These are phyloP conservation scores for Eumaeus atala DNA, from an alignment of 1,140 invertebrate species.

Conservation along the genomic window DNA sequence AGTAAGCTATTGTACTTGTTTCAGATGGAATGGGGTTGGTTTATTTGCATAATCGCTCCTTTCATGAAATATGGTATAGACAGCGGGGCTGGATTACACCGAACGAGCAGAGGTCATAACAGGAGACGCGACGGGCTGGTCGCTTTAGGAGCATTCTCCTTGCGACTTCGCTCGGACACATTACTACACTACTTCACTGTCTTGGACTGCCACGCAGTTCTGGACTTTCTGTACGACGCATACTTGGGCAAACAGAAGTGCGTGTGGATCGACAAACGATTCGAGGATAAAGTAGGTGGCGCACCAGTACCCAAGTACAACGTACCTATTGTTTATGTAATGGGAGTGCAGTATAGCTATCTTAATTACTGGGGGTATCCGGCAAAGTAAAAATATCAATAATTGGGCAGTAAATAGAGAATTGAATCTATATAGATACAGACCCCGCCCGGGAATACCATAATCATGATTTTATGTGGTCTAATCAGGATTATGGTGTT, in stretches of 20 bases:
- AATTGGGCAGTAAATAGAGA: too few species aligned
- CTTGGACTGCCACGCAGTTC: constrained; percentile 30
- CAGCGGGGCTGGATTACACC: constrained; percentile 30
- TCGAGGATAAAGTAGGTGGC: constrained; percentile 22
- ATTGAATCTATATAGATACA: too few species aligned
- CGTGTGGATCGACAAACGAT: constrained; percentile 31
- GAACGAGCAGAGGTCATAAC: constrained; percentile 10
- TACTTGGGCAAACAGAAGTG: constrained; percentile 25
- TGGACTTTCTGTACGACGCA: constrained; percentile 35
- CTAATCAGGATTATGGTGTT: too few species aligned
- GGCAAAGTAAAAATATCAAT: too few species aligned
- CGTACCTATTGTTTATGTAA: neutral
- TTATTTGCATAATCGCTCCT: constrained; percentile 28
- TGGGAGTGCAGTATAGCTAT: too few species aligned
- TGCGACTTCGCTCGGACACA: constrained; percentile 29
- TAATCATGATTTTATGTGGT: too few species aligned
- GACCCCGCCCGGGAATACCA: too few species aligned
- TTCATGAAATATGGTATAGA: constrained; percentile 38
- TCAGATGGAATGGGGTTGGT: constrained; percentile 48
- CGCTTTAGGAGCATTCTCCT: constrained; percentile 28
- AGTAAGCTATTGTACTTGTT: too few species aligned
- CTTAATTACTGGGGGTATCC: too few species aligned
- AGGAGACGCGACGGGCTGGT: constrained; percentile 31
- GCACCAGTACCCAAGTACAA: constrained; percentile 20
- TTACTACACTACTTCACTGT: constrained; percentile 36